These are phyloP conservation scores for Anagyrus pseudococci DNA, from an alignment of 2,888 invertebrate species.

Conservation along the genomic window DNA sequence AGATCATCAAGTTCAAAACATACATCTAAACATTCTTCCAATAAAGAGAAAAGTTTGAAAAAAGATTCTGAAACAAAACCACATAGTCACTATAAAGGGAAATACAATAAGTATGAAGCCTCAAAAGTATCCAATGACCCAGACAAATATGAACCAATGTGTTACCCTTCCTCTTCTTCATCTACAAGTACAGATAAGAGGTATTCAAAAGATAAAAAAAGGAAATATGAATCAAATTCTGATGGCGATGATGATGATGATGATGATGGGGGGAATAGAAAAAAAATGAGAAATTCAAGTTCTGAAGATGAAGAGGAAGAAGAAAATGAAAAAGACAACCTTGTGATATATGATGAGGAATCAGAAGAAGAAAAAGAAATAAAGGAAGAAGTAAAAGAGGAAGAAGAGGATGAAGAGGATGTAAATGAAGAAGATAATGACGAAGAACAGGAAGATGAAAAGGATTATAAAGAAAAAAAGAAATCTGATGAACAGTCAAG, in stretches of 20 bases:
- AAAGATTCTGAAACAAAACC: conserved; percentile 22
- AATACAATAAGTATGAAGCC: conserved; percentile 16
- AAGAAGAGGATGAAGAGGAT: conserved; percentile 7
- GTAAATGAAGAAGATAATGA: conserved; percentile 9
- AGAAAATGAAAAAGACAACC: conserved; percentile 8
- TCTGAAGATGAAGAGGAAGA: conserved; percentile 41
- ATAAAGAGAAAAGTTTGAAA: conserved; percentile 36
- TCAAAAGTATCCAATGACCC: conserved; percentile 8
- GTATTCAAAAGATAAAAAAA: conserved; percentile 10
- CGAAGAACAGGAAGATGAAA: conserved; percentile 8
- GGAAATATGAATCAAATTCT: conserved; percentile 23
- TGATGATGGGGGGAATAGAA: neutral
- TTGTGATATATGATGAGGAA: conserved; percentile 14
- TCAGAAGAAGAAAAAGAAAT: conserved; percentile 22
- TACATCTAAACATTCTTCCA: conserved; percentile 21
- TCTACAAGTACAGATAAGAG: conserved; percentile 26
- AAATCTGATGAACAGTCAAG: conserved; percentile 18
- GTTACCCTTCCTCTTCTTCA: conserved; percentile 11
- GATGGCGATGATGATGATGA: conserved; percentile 14
- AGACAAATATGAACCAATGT: conserved; percentile 17
- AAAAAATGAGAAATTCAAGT: conserved; percentile 27
- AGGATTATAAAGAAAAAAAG: conserved; percentile 10
- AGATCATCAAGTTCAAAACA: conserved; percentile 20
- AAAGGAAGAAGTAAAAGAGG: conserved; percentile 14
- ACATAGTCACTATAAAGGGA: conserved; percentile 10